Evolutionary conservation across 1,140 invertebrate species (phyloP).

Genomic region (Drosophila sucinea): DNA sequence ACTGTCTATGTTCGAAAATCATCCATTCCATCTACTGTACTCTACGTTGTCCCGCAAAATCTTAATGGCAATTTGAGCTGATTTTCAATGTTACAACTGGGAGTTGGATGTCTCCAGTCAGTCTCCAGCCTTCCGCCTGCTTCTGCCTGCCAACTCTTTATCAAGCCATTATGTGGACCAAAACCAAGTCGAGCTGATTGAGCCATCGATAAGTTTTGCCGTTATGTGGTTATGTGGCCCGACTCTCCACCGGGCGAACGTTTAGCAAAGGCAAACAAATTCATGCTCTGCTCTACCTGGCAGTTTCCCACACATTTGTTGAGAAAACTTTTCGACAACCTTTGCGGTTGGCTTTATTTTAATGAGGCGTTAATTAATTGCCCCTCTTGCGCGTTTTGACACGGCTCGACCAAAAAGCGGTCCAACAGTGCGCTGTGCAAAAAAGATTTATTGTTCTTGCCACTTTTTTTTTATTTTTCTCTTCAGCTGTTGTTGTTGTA

Average conservation of each 20-base stretch:
- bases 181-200: constrained; percentile 55
- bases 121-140: not conserved
- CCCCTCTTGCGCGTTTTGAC: constrained; percentile 71
- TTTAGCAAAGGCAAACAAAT: constrained; percentile 37
- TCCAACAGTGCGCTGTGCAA: constrained; percentile 5
- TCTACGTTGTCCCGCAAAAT: constrained; percentile 46
- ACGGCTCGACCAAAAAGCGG: constrained; percentile 27
- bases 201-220: constrained; percentile 66
- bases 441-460: constrained; percentile 67
- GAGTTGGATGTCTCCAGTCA: constrained; percentile 52
- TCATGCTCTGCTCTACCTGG: constrained; percentile 7
- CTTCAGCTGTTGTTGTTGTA: constrained; percentile 24
- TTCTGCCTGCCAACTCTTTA: constrained; percentile 60
- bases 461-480: constrained; percentile 27
- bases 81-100: constrained; percentile 82
- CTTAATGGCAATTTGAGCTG: constrained; percentile 79
- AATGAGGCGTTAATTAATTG: constrained; percentile 82
- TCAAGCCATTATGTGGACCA: constrained; percentile 73
- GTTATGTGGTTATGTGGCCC: constrained; percentile 31
- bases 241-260: constrained; percentile 5
- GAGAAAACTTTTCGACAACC: constrained; percentile 45
- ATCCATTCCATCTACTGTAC: constrained; percentile 46
- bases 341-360: constrained; percentile 60
- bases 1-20: constrained; percentile 19
- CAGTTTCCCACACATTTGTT: constrained; percentile 72